Evolutionary conservation across 2,888 invertebrate species (phyloP), one percentile per base, ranked within the genome.

Genomic region (Antitype chi): DNA sequence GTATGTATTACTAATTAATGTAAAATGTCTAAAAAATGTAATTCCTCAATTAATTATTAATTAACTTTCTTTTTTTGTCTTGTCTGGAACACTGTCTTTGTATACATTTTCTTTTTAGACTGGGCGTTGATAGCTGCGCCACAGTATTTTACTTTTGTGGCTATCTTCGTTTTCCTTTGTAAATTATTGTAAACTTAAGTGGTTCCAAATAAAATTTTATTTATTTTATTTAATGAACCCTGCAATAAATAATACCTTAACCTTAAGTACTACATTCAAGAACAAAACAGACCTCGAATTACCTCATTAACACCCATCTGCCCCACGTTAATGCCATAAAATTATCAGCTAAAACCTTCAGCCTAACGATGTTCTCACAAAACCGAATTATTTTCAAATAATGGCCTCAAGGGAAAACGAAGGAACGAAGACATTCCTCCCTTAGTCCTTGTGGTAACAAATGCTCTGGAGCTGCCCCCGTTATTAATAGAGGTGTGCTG

Each of bases 401-500:
- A 76, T 68, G 72, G 64, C 66, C 74, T 66, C 20, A 28, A 55
- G 55, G 63, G 78, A 60, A 20, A 71, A n/a, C 53, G 60, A 62
- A 70, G 47, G 43, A 62, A 32, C 8, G 55, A 68, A 74, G 68
- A 62, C n/a, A 32, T 55, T 6, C 25, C 76, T 49, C 49, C 69
- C 63, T n/a, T 53, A 25, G 20, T 71, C 28, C 43, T 66, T 38
- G 63, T 25, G 71, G 78, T 70, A 66, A 77, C 82, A 73, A 81
- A 82, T 71, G 72, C 53, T 68, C 68, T 57, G 64, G 77, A 74
- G 59, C n/a, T 53, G 67, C 68, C 55, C 62, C 38, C 52, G 71
- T 73, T 70, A 80, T 82, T 78, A 74, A 80, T 80, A 85, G 76
- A 67, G 80, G 73, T 84, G 77, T 67, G 75, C 70, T 70, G 78